Evolutionary conservation across 2,113 vertebrate genomes (phyloP).

Genomic region (Scortum barcoo): DNA sequence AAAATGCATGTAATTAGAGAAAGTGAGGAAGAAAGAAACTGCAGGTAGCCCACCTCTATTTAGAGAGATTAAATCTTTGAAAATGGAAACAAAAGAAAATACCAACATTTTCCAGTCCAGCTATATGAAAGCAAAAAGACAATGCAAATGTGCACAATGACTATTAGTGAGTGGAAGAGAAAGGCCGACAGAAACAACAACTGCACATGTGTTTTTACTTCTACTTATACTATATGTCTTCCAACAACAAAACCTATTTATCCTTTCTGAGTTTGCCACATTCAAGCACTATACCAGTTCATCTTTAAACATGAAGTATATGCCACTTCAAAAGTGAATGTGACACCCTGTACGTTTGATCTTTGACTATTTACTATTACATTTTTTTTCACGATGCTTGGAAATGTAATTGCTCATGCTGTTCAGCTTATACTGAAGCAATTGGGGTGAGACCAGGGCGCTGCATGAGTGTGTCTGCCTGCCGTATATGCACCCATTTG

Average conservation of each 20-base stretch:
- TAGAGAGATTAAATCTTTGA: background rate
- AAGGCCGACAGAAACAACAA: slow-evolving; percentile 7
- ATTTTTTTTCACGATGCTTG: background rate
- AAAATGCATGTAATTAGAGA: background rate
- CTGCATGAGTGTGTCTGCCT: background rate
- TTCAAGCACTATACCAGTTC: background rate
- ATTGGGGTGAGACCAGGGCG: background rate
- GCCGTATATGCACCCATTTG: background rate
- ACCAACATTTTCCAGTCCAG: background rate
- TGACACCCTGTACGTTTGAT: background rate
- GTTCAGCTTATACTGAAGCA: background rate
- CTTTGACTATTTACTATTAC: background rate
- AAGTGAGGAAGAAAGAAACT: background rate
- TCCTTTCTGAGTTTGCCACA: background rate
- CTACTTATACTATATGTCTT: background rate
- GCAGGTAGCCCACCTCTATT: background rate
- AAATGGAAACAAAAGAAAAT: background rate
- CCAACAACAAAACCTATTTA: background rate
- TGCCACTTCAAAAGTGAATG: background rate
- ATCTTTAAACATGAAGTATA: background rate
- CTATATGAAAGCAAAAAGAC: background rate
- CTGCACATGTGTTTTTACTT: background rate
- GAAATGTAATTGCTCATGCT: background rate
- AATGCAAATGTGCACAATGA: background rate
- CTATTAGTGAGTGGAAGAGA: background rate